Base-by-base conservation (phyloP, 1,140 invertebrate genomes). In the Drosophila miranda region DNA sequence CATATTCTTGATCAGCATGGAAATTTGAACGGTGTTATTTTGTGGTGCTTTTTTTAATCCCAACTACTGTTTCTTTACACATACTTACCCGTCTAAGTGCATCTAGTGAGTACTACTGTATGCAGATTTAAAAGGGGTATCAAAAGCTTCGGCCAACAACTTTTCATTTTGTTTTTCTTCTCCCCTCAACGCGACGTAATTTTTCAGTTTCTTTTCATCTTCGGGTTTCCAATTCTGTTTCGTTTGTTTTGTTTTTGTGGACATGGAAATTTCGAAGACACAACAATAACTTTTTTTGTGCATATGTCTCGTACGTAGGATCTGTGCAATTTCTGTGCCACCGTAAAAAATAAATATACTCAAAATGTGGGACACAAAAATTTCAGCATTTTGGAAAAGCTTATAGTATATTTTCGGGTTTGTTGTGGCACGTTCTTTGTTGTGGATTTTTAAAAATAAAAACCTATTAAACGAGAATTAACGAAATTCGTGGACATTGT, bases 291-390 rank as follows among this genome's bases (percentile, higher is more conserved):
- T 70, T 78, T 83, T 64, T 60, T 66, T 74, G 63, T 69, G 42
- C 49, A 57, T 41, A 63, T 0, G 9, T 34, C 8, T 34, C 2
- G 30, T 6, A 13, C 34, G 11, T 38, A 38, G 11, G 34, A 38
- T 38, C 34, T 38, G 34, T 38, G 34, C 11, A 38, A 13, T 13
- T 13, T 38, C 11, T 13, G 11, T 26, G 23, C 23, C 23, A 5
- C 23, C 23, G 23, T 6, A 26, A 5, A 5, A 60, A 59, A 55
- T 55, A 43, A 19, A 19, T 41, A 50, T 58, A 53, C 55, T 43
- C 60, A 51, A 76, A 55, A 75, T 60, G 75, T 79, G 71, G 64
- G 77, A 80, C 77, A 80, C 77, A 80, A 80, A 66, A 66, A 58
- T 56, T 79, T 56, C 8, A 53, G 19, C 42, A 72, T 59, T 28